Evolutionary conservation across 2,888 invertebrate genomes (phyloP).

Genomic region (Biston betularia): DNA sequence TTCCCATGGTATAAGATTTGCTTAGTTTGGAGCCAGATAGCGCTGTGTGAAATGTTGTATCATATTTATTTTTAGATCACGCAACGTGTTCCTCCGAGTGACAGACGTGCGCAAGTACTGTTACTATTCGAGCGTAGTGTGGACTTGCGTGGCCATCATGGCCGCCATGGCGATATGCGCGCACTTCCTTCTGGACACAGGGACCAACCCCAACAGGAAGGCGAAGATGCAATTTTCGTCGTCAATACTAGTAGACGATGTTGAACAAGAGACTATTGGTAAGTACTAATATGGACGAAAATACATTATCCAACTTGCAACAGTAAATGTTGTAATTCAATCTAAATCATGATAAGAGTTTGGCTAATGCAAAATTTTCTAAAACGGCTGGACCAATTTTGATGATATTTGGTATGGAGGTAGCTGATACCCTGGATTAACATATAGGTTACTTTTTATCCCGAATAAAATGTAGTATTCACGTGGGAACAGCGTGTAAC

Average conservation of each 20-base stretch:
- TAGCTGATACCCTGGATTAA: too few relatives aligned
- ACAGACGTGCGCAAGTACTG: conserved; percentile 95
- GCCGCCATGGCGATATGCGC: conserved; percentile 92
- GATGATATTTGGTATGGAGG: too few relatives aligned
- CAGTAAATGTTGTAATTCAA: background rate
- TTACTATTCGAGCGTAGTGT: conserved; percentile 93
- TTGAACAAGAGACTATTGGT: conserved; percentile 91
- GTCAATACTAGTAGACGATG: conserved; percentile 81
- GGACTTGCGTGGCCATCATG: conserved; percentile 90
- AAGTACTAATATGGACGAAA: conserved; percentile 45
- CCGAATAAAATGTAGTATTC: too few relatives aligned
- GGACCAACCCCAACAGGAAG: conserved; percentile 82
- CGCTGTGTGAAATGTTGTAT: too few relatives aligned
- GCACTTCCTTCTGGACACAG: conserved; percentile 92
- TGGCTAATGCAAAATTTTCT: too few relatives aligned
- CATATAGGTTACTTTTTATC: too few relatives aligned
- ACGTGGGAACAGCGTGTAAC: too few relatives aligned
- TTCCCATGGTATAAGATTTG: too few relatives aligned
- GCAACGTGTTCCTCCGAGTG: conserved; percentile 93
- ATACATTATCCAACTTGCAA: background rate
- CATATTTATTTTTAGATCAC: conserved; percentile 85
- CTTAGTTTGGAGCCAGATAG: too few relatives aligned
- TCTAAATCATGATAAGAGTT: background rate
- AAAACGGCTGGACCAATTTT: too few relatives aligned
- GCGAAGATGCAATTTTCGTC: conserved; percentile 72